Evolutionary conservation across 1,140 invertebrate genomes (phyloP).

Genomic region (Drosophila yakuba): DNA sequence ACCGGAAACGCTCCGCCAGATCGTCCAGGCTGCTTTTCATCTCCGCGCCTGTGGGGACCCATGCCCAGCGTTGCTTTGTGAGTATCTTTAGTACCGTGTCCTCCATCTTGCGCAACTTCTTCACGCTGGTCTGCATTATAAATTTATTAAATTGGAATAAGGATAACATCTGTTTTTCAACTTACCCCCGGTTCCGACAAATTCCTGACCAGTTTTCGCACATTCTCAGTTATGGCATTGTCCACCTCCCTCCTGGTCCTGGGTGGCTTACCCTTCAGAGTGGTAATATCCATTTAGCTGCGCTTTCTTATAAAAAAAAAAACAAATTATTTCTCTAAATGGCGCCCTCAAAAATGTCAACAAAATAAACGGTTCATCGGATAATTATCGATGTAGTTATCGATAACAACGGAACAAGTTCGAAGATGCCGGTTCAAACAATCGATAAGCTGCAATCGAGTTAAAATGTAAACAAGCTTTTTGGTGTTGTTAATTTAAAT

Average conservation of each 20-base stretch:
- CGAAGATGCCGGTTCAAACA: neutral
- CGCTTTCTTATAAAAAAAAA: neutral
- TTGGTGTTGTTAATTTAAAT: conserved; percentile 3
- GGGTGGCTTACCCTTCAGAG: too few species aligned
- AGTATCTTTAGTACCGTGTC: conserved; percentile 53
- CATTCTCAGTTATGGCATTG: conserved; percentile 28
- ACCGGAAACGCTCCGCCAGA: conserved; percentile 65
- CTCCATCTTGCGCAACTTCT: conserved; percentile 34
- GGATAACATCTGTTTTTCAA: neutral
- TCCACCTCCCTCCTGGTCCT: conserved; percentile 10
- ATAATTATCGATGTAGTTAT: neutral
- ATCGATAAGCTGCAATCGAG: neutral
- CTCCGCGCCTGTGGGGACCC: conserved; percentile 53
- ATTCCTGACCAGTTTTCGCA: conserved; percentile 56
- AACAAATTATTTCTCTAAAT: neutral
- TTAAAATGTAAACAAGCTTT: neutral
- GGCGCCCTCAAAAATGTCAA: neutral
- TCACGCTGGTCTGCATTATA: conserved; percentile 11
- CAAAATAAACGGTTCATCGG: neutral
- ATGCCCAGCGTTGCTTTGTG: conserved; percentile 40
- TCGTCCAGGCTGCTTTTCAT: conserved; percentile 55
- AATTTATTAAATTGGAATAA: neutral
- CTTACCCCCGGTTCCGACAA: conserved; percentile 56
- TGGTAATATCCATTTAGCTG: neutral
- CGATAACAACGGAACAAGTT: neutral